Base-by-base conservation (phyloP, 2,797 vertebrate genomes). In the Gambelia wislizenii region DNA sequence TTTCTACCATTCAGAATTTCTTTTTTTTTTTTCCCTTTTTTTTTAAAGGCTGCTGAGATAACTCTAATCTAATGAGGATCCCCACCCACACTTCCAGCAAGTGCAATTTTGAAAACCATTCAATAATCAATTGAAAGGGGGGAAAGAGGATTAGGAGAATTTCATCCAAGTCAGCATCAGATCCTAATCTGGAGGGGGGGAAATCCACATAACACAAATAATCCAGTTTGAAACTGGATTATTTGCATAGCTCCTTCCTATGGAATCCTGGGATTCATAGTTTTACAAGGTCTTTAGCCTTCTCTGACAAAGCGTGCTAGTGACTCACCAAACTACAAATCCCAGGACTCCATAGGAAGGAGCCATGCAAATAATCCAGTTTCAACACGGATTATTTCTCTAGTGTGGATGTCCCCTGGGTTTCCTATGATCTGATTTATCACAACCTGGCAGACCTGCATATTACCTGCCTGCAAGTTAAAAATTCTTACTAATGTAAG, bases 101-200 rank as follows among this genome's bases (percentile, higher is more conserved):
- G 74, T 81, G 64, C 85, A 87, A 54, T 89, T 90, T 25, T 30
- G 33, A 83, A 91, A 33, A 39, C 84, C 18, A 74, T 87, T 86
- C 93, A 91, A 87, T 88, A 90, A 93, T 92, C 93, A 88, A 80
- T 91, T 67, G 75, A 89, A 74, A 8, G 64, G 76, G 74, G 83
- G 86, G 39, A 72, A 84, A 0, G n/a, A n/a, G 69, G 84, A 85
- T 74, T 42, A 44, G 85, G 79, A 47, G 61, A 81, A 72, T 83
- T 74, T 85, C 56, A 27, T 61, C 72, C 87, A 70, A 0, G 1
- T 13, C 9, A 69, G 76, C 10, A 54, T 0, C 1, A 44, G 30
- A 12, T 44, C 2, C 85, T 74, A 39, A 0, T 69, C 42, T 69
- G n/a, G n/a, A n/a, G n/a, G n/a, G n/a, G n/a, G n/a, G n/a, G n/a